phyloP scores from a whole-genome alignment of 2,888 invertebrate species.

The Dynastes maya region DNA sequence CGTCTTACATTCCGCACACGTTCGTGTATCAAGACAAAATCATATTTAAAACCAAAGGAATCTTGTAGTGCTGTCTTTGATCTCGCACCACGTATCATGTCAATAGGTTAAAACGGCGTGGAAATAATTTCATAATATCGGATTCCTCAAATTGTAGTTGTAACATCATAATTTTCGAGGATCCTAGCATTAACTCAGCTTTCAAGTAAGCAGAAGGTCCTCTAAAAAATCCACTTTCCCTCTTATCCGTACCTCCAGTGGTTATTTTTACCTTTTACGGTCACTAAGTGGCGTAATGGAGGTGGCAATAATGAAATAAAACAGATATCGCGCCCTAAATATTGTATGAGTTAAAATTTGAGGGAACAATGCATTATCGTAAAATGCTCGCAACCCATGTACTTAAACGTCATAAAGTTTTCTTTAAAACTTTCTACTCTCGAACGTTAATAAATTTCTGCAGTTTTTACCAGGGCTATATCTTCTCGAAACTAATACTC shows the following conservation, averaged over 20 bases:
- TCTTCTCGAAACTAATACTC: constrained; percentile 19
- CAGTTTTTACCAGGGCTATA: neutral
- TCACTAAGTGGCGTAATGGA: constrained; percentile 14
- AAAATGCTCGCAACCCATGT: constrained; percentile 20
- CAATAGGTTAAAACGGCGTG: too few species aligned
- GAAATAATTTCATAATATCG: too few species aligned
- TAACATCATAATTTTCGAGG: too few species aligned
- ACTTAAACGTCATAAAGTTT: constrained; percentile 38
- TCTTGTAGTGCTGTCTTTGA: too few species aligned
- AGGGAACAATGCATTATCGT: constrained; percentile 47
- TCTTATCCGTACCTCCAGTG: neutral
- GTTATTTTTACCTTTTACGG: constrained; percentile 8
- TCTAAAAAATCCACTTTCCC: too few species aligned
- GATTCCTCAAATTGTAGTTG: too few species aligned
- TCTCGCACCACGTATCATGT: too few species aligned
- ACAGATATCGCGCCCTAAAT: constrained; percentile 22
- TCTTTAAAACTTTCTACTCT: constrained; percentile 37
- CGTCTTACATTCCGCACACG: too few species aligned
- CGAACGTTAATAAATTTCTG: constrained; percentile 32
- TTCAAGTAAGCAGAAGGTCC: too few species aligned
- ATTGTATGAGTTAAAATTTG: constrained; percentile 30
- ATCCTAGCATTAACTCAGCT: too few species aligned
- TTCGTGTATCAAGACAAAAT: too few species aligned
- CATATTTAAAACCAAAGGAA: too few species aligned
- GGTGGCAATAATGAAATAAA: constrained; percentile 29